Conservation (phyloP, 2,797 vertebrate genomes). For the Luscinia luscinia region DNA sequence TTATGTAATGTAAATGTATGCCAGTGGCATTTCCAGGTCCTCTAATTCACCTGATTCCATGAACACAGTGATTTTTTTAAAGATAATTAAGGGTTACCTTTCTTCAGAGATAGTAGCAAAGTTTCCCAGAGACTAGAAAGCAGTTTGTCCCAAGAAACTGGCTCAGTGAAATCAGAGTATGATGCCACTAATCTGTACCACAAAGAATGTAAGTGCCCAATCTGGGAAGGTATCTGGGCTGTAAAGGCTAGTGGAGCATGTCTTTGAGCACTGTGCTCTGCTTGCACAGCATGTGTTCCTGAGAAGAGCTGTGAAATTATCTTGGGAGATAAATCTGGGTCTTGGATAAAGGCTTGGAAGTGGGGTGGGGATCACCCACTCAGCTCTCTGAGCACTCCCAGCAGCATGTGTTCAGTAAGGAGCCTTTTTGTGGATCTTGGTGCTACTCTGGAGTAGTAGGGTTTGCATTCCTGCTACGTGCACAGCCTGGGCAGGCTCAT, state of each 20-base stretch:
- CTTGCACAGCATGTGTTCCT: slow-evolving; percentile 13
- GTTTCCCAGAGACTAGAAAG: neutral
- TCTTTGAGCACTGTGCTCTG: neutral
- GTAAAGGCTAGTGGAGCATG: neutral
- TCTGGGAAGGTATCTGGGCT: neutral
- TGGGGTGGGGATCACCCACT: slow-evolving; percentile 68
- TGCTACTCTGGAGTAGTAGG: slow-evolving; percentile 33
- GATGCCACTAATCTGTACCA: neutral
- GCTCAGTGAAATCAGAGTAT: neutral
- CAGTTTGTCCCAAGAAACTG: neutral
- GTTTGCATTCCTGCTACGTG: neutral
- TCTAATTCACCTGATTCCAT: neutral
- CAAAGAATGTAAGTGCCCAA: neutral
- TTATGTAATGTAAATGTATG: neutral
- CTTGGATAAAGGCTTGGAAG: slow-evolving; percentile 50
- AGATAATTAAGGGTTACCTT: neutral
- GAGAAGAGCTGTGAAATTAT: slow-evolving; percentile 51
- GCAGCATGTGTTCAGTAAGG: neutral
- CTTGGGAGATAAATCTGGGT: slow-evolving; percentile 59
- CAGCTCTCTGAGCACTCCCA: neutral
- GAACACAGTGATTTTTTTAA: neutral
- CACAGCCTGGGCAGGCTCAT: neutral
- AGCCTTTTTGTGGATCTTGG: neutral
- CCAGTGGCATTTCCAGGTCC: neutral
- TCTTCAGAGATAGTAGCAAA: neutral